Evolutionary conservation across 2,888 invertebrate genomes (phyloP).

Genomic region (Sphaerophoria taeniata): DNA sequence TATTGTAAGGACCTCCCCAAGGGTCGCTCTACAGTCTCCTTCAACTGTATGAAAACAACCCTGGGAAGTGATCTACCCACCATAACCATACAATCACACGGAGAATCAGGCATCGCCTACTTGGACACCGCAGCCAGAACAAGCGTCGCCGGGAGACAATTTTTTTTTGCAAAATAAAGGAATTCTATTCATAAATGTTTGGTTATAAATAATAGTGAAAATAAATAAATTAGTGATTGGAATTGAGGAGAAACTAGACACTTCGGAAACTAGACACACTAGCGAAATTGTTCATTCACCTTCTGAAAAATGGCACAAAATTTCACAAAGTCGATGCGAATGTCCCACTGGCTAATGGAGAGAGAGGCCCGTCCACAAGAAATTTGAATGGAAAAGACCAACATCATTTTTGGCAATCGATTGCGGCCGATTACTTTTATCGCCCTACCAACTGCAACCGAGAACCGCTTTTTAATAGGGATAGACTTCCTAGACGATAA

Average conservation of each 20-base stretch:
- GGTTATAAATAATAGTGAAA: no score
- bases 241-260: no score
- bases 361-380: conserved; percentile 25
- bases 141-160: conserved; percentile 43
- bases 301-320: neutral
- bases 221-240: no score
- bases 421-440: conserved; percentile 34
- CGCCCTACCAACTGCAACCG: conserved; percentile 21
- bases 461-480: conserved; percentile 6
- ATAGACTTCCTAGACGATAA: no score
- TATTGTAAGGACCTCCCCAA: conserved; percentile 33
- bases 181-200: no score
- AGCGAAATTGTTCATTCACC: conserved; percentile 34
- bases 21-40: conserved; percentile 28
- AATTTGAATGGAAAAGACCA: conserved; percentile 9
- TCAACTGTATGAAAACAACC: conserved; percentile 28
- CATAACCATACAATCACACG: conserved; percentile 26
- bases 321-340: conserved; percentile 44
- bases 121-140: conserved; percentile 44
- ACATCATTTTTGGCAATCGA: conserved; percentile 33
- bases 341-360: conserved; percentile 61
- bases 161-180: no score
- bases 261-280: no score
- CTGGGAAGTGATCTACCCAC: conserved; percentile 27
- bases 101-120: conserved; percentile 32